These are phyloP conservation scores for Lutraria rhynchaena DNA, from an alignment of 1,140 invertebrate genomes.

Conservation along the genomic window DNA sequence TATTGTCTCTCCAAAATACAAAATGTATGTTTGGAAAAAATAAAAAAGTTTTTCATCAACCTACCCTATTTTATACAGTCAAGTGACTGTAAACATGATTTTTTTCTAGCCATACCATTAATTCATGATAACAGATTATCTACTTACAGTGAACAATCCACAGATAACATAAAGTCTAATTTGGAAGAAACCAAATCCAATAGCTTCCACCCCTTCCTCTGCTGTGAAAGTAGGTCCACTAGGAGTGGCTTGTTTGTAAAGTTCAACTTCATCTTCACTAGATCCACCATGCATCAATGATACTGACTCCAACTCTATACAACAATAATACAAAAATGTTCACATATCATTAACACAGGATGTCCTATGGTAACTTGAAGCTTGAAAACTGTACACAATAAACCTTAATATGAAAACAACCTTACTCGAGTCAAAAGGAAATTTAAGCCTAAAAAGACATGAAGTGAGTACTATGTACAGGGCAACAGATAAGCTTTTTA, in stretches of 20 bases:
- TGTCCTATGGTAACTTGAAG: not conserved
- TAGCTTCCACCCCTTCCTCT: constrained; percentile 94
- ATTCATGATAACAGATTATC: too few relatives aligned
- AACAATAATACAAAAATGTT: not conserved
- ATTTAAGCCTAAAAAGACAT: not conserved
- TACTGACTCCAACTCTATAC: constrained; percentile 55
- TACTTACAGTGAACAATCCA: constrained; percentile 82
- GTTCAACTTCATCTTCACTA: constrained; percentile 38
- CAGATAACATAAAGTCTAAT: constrained; percentile 86
- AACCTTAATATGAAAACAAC: not conserved
- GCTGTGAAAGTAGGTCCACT: constrained; percentile 87
- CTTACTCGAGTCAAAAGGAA: not conserved
- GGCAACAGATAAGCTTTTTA: too few relatives aligned
- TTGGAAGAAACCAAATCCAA: constrained; percentile 98
- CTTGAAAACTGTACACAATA: not conserved
- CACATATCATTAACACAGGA: not conserved
- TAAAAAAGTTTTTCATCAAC: too few relatives aligned
- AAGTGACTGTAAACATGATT: too few relatives aligned
- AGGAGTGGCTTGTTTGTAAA: not conserved
- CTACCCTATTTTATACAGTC: too few relatives aligned
- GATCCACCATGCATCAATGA: constrained; percentile 41
- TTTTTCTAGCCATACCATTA: too few relatives aligned
- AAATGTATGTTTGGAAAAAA: too few relatives aligned
- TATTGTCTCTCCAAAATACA: too few relatives aligned
- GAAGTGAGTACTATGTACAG: not conserved